A percentile compares a stretch with the other conserved stretches of the same genome.
These are phyloP conservation scores for Somateria mollissima DNA, from an alignment of 2,797 vertebrate genomes.

Conservation along the genomic window DNA sequence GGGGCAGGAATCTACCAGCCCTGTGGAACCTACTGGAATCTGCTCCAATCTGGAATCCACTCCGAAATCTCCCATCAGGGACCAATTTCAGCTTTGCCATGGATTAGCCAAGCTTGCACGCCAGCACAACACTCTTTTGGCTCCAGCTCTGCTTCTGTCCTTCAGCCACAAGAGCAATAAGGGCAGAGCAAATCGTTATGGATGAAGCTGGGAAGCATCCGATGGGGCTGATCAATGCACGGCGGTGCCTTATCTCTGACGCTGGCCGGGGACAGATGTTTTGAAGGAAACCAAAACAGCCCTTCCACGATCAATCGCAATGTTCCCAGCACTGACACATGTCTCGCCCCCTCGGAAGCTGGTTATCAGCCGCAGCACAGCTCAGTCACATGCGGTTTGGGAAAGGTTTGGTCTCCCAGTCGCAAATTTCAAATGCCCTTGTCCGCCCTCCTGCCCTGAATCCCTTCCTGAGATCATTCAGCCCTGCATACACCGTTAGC, in stretches of 20 bases:
- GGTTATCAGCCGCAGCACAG: neutral
- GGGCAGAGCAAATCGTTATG: neutral
- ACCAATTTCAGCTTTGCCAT: neutral
- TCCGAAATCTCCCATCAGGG: neutral
- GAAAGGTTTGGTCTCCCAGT: neutral
- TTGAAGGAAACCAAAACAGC: neutral
- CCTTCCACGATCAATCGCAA: neutral
- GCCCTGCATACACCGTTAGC: neutral
- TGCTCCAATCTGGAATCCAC: too few species aligned
- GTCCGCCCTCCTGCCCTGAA: neutral
- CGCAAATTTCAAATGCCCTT: neutral
- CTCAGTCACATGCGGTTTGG: rapidly evolving
- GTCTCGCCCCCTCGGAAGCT: neutral
- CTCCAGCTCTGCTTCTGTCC: neutral
- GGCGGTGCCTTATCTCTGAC: neutral
- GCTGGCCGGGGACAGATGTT: neutral
- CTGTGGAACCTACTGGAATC: too few species aligned
- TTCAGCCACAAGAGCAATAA: neutral
- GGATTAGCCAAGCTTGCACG: neutral
- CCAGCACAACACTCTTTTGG: neutral
- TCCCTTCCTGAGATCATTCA: neutral
- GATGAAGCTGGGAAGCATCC: neutral
- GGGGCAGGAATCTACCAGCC: too few species aligned
- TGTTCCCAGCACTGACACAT: neutral
- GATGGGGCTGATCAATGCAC: neutral